Evolutionary conservation across 2,113 vertebrate genomes (phyloP), one percentile per base, ranked within the genome.

Genomic region (Oostethus manadensis): DNA sequence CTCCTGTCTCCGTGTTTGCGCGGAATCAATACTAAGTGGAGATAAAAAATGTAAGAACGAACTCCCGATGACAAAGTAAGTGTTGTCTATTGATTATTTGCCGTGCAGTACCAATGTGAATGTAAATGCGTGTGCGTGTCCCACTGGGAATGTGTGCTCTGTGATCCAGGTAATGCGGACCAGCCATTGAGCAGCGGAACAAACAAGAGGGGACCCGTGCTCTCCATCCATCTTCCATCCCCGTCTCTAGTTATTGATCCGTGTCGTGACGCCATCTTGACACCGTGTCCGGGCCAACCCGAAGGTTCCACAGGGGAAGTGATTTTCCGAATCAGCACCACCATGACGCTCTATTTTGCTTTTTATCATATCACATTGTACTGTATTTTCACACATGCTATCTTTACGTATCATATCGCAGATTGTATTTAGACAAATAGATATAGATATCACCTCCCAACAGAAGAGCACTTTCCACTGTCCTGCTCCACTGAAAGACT

Each of bases 91-190:
- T 86, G 81, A 82, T 75, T 76, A 43, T 64, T 53, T 70, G 57
- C 14, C 55, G 51, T 55, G 61, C 61, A 51, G 56, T 16, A 29
- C 23, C 68, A 23, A 47, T 56, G 71, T 58, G 64, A 60, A 71
- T 73, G 71, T 74, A 68, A 70, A 77, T 68, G 67, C 62, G 65
- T 62, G 68, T 51, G 64, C 68, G 66, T 11, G 57, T 23, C 78
- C 84, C 79, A 72, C 47, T 3, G 84, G 87, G 85, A 86, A 63
- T 68, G 78, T 81, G 81, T 85, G 87, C 75, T 87, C 86, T 76
- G 81, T 89, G 87, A 88, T 89, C 84, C 88, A 85, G 85, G 82
- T 88, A 88, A 90, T 88, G 71, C 70, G 79, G 63, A 78, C 20
- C 81, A 87, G 59, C 33, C 66, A 60, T 66, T 46, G 72, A 81